Conservation (phyloP, 2,888 invertebrate species). For the Meganola albula region DNA sequence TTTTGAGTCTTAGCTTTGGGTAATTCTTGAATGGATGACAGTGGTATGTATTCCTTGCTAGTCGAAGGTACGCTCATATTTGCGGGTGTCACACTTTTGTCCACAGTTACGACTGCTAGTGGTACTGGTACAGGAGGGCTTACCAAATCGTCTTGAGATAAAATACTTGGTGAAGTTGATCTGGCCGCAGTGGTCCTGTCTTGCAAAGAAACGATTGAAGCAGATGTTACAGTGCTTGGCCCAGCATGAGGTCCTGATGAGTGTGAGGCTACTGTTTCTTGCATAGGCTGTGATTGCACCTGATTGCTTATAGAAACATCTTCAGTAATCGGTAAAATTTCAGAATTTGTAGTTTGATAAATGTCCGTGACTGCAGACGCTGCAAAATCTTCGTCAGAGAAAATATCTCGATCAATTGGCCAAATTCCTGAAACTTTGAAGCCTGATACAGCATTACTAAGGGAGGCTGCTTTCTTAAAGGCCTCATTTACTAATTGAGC, state of each 20-base stretch:
- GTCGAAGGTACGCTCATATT: constrained; percentile 3
- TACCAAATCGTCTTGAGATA: too few relatives aligned
- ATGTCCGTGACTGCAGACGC: constrained; percentile 13
- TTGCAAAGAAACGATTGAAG: neutral
- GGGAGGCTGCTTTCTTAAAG: constrained; percentile 13
- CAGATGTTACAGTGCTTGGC: neutral
- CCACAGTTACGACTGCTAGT: too few relatives aligned
- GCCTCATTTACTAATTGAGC: constrained; percentile 13
- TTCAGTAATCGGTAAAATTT: neutral
- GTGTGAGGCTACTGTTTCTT: constrained; percentile 2
- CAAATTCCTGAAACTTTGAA: constrained; percentile 20
- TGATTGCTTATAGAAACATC: neutral
- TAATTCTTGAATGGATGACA: constrained; percentile 14
- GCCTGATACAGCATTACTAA: constrained; percentile 16
- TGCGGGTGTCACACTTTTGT: too few relatives aligned
- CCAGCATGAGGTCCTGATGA: constrained; percentile 2
- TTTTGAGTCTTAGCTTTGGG: constrained; percentile 15
- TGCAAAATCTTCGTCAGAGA: constrained; percentile 16
- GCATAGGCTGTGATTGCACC: neutral
- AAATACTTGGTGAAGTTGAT: neutral
- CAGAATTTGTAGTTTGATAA: neutral
- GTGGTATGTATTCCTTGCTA: constrained; percentile 10
- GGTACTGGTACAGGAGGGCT: too few relatives aligned
- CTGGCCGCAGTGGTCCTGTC: neutral
- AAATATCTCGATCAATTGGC: constrained; percentile 11